Evolutionary conservation across 2,113 vertebrate genomes (phyloP).

Genomic region (Ardeotis arabs): DNA sequence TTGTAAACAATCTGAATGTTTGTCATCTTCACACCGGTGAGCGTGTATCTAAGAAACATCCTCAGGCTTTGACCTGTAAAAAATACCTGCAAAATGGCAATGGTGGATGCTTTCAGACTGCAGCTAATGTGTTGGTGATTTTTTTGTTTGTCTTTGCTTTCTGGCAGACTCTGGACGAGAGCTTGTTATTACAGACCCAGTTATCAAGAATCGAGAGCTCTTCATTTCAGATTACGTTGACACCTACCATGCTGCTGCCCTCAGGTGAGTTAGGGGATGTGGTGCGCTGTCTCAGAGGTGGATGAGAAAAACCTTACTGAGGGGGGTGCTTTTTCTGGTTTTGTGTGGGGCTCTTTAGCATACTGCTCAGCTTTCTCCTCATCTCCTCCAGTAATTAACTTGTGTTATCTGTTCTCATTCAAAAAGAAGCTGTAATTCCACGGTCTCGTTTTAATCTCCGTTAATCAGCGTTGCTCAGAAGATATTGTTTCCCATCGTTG

Average conservation of each 20-base stretch:
- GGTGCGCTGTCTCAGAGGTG: neutral
- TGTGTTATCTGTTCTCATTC: neutral
- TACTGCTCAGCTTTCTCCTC: neutral
- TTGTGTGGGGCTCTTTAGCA: neutral
- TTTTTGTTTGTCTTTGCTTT: neutral
- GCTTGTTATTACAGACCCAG: conserved; percentile 96
- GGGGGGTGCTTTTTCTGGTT: neutral
- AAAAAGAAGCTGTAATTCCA: neutral
- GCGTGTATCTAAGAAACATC: accelerated
- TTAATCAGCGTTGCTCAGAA: neutral
- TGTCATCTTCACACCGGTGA: neutral
- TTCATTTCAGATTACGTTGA: conserved; percentile 99
- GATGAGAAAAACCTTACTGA: neutral
- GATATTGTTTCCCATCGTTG: neutral
- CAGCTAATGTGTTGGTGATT: neutral
- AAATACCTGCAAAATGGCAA: neutral
- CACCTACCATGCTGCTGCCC: conserved; percentile 97
- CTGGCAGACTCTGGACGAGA: conserved; percentile 92
- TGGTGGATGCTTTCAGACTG: neutral
- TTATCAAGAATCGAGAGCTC: conserved; percentile 97
- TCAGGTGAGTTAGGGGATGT: conserved; percentile 80
- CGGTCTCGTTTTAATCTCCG: neutral
- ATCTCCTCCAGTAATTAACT: neutral
- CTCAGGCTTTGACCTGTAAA: neutral
- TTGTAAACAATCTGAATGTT: accelerated